Evolutionary conservation across 2,888 invertebrate genomes (phyloP), one percentile per base, ranked within the genome.

Genomic region (Phyto melanocephala): DNA sequence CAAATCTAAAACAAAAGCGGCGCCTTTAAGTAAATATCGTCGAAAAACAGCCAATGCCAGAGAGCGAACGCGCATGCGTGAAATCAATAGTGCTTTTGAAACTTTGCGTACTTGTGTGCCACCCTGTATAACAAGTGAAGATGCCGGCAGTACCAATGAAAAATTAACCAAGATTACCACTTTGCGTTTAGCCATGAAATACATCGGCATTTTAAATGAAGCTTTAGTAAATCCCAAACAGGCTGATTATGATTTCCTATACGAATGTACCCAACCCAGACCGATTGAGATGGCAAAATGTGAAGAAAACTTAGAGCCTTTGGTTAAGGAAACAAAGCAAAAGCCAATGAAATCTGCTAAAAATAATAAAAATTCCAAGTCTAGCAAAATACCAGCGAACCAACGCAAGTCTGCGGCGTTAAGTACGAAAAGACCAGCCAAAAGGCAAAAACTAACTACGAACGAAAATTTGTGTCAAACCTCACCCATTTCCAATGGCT

Each of bases 121-220:
- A 7, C 87, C 88, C 56, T 86, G 90, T 1, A 88, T 91, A 17
- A 88, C 88, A 5, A 85, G 80, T 47, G 89, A 90, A 54, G 89
- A 89, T 79, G 81, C 88, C n/a, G 86, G 80, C 37, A 86, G 93
- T 88, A 92, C 95, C 47, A 94, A 94, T 89, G 96, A 96, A 89
- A 96, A 96, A 90, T 92, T 96, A 84, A 97, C 97, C 60, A 97
- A 97, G 92, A 97, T 97, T 86, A 96, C 97, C 4, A 97, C 97
- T 0, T 91, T 97, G 58, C 92, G 96, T 40, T 92, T 97, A 81
- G 97, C 97, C 24, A 96, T 97, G 95, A 94, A 95, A 88, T 97
- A 97, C 89, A 97, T 97, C 85, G 92, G 94, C 11, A 94, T 95
- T 13, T 91, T 97, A 65, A 94, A 94, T n/a, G 92, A 94, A 0